Percentiles rank a stretch among this genome's conserved stretches.
Evolutionary conservation across 2,797 vertebrate genomes (phyloP).

Genomic region (Petrocephalus schoutedeni): DNA sequence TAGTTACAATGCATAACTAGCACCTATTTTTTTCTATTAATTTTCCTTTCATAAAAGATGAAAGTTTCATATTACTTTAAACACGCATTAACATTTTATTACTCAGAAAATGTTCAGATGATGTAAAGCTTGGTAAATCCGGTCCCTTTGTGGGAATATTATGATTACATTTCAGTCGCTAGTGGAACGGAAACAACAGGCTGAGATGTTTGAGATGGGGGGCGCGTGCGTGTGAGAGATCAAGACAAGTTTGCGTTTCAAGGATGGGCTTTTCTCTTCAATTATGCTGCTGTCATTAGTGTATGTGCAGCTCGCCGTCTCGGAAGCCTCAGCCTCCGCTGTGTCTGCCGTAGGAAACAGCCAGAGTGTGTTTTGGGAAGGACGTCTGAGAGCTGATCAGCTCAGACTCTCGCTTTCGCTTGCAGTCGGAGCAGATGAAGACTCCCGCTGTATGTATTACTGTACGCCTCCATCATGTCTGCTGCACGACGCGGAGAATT

Average conservation of each 20-base stretch:
- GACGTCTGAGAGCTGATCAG: not conserved
- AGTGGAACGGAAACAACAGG: not conserved
- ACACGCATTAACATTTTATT: not conserved
- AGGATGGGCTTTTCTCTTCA: not conserved
- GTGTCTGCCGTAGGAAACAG: not conserved
- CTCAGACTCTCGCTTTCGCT: slow-evolving; percentile 24
- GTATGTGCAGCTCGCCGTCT: not conserved
- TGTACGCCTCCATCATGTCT: slow-evolving; percentile 38
- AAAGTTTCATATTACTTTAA: not conserved
- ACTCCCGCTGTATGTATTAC: slow-evolving; percentile 33
- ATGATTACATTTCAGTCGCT: not conserved
- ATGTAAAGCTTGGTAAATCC: slow-evolving; percentile 12
- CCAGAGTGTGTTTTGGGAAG: not conserved
- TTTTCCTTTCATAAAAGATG: not conserved
- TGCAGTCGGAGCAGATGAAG: slow-evolving; percentile 28
- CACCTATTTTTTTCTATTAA: not conserved
- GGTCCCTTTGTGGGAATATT: slow-evolving; percentile 15
- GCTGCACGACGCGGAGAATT: slow-evolving; percentile 40
- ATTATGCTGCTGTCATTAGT: not conserved
- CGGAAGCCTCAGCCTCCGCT: not conserved
- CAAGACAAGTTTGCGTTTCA: slow-evolving; percentile 16
- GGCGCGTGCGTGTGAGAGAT: not conserved
- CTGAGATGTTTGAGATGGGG: not conserved
- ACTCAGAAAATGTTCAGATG: not conserved
- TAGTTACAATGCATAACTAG: not conserved